These are phyloP conservation scores for Physella acuta DNA, from an alignment of 1,140 invertebrate species.

Conservation along the genomic window DNA sequence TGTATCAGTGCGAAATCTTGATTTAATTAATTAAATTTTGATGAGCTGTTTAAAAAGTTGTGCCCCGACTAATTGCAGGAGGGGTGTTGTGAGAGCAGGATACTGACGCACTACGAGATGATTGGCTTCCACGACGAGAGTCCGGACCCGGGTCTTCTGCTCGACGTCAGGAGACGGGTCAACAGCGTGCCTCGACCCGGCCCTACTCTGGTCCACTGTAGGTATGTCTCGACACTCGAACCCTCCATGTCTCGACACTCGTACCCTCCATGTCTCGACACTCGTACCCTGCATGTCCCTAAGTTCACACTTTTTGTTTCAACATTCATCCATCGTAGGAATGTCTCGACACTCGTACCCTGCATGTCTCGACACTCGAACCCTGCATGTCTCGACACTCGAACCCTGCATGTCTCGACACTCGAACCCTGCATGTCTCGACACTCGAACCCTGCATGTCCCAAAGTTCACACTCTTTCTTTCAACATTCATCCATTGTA, in stretches of 20 bases:
- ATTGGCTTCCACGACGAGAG: conserved; percentile 50
- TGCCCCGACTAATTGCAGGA: conserved; percentile 44
- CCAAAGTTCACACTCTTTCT: too few relatives aligned
- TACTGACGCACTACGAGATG: conserved; percentile 53
- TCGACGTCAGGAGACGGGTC: conserved; percentile 47
- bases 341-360: too few relatives aligned
- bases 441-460: too few relatives aligned
- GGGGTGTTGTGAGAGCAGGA: conserved; percentile 34
- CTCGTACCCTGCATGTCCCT: too few relatives aligned
- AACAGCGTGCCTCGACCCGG: conserved; percentile 34
- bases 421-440: too few relatives aligned
- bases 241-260: too few relatives aligned
- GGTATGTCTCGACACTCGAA: conserved; percentile 38
- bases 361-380: too few relatives aligned
- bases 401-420: too few relatives aligned
- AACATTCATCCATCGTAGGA: conserved; percentile 51
- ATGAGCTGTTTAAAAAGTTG: neutral
- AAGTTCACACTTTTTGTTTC: too few relatives aligned
- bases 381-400: too few relatives aligned
- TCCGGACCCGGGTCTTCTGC: conserved; percentile 45
- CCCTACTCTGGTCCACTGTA: conserved; percentile 50
- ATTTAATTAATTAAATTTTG: neutral
- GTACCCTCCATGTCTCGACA: too few relatives aligned
- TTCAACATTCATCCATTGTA: conserved; percentile 51
- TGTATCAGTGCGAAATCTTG: neutral